Evolutionary conservation across 92 coral and sea anemone genomes (phyloP).

Genomic region (Paramuricea clavata): DNA sequence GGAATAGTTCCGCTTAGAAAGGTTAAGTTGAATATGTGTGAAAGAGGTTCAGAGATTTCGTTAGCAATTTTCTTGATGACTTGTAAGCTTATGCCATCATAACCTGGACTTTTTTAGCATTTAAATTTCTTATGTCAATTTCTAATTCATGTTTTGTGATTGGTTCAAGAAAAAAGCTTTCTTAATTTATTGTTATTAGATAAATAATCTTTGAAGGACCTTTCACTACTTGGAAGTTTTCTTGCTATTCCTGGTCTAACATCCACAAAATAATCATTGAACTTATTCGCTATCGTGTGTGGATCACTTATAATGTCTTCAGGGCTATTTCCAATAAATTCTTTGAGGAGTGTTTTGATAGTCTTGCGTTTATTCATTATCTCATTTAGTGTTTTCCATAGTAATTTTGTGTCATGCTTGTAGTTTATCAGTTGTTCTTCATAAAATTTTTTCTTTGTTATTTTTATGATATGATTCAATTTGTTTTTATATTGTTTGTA

Average conservation of each 20-base stretch:
- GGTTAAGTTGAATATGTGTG: slow-evolving; percentile 34
- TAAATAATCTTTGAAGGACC: background rate
- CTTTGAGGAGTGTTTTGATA: background rate
- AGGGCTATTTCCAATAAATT: background rate
- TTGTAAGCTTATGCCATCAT: slow-evolving; percentile 20
- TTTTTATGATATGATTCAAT: background rate
- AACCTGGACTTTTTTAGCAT: background rate
- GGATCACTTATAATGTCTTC: slow-evolving; percentile 6
- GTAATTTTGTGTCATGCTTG: background rate
- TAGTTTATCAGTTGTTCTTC: background rate
- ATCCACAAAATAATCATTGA: slow-evolving; percentile 34
- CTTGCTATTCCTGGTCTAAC: slow-evolving; percentile 40
- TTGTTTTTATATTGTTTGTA: no score
- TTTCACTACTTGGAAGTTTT: background rate
- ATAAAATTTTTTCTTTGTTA: background rate
- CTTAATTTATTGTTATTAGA: background rate
- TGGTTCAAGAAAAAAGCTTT: background rate
- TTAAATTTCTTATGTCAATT: background rate
- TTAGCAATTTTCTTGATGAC: background rate
- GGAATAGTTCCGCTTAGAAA: slow-evolving; percentile 17
- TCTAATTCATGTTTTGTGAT: background rate
- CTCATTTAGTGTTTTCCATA: background rate
- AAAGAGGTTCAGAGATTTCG: background rate
- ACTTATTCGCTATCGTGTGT: slow-evolving; percentile 22
- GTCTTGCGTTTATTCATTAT: background rate